phyloP scores from a whole-genome alignment of 2,888 invertebrate genomes.

The Gasteruption jaculator region DNA sequence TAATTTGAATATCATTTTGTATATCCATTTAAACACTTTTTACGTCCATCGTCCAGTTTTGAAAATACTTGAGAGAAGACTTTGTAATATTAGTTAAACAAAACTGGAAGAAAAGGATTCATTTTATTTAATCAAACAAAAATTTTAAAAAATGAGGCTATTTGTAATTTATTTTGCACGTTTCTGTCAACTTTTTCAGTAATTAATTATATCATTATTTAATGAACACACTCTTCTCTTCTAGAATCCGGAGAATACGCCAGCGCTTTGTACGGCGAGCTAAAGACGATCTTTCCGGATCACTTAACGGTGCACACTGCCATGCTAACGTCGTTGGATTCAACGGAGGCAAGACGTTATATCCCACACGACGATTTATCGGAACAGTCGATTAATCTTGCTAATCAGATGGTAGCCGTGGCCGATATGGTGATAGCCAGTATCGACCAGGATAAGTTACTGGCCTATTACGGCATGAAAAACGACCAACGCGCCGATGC shows the following conservation, averaged over 20 bases:
- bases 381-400: conserved; percentile 41
- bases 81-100: background rate
- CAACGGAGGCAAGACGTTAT: conserved; percentile 53
- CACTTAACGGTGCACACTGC: conserved; percentile 75
- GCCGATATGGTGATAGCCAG: conserved; percentile 65
- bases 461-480: conserved; percentile 82
- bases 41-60: too few species aligned
- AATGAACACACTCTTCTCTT: conserved; percentile 13
- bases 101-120: background rate
- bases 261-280: conserved; percentile 70
- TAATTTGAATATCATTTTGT: too few species aligned
- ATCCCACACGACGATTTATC: conserved; percentile 49
- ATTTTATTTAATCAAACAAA: background rate
- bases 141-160: background rate
- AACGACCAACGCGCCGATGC: conserved; percentile 80
- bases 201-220: too few species aligned
- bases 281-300: conserved; percentile 67
- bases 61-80: background rate
- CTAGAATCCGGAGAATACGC: conserved; percentile 62
- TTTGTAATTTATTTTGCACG: too few species aligned
- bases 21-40: too few species aligned
- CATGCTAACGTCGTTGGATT: conserved; percentile 74
- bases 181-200: too few species aligned
- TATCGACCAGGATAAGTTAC: conserved; percentile 73
- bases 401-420: conserved; percentile 59